Percentiles rank a stretch among this genome's conserved stretches.
phyloP scores from a whole-genome alignment of 2,888 invertebrate genomes.

The Platycheirus albimanus region DNA sequence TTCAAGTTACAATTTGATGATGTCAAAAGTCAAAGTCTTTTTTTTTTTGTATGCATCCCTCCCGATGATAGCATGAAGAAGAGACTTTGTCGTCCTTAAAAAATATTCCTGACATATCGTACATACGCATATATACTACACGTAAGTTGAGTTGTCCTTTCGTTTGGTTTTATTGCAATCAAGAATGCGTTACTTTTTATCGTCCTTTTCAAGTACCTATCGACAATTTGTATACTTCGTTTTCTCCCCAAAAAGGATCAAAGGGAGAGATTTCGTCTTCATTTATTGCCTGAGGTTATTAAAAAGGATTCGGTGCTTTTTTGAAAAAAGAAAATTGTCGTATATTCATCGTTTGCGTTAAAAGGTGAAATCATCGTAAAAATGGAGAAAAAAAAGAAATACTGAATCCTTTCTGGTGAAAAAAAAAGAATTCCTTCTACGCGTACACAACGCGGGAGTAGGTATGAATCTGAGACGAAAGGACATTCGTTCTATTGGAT shows the following conservation, averaged over 20 bases:
- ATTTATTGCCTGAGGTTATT: constrained; percentile 72
- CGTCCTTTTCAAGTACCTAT: constrained; percentile 68
- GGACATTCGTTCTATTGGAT: constrained; percentile 62
- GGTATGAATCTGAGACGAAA: constrained; percentile 57
- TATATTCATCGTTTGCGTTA: constrained; percentile 49
- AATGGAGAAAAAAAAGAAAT: constrained; percentile 8
- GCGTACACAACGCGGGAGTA: constrained; percentile 37
- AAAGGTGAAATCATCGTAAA: constrained; percentile 71
- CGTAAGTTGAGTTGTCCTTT: constrained; percentile 5
- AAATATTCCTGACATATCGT: not conserved
- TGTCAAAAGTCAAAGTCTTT: constrained; percentile 61
- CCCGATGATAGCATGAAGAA: constrained; percentile 1
- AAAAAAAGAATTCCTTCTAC: constrained; percentile 10
- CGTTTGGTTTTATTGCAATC: constrained; percentile 68
- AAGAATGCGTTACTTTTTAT: constrained; percentile 74
- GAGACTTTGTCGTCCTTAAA: too few relatives aligned
- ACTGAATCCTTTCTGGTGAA: constrained; percentile 13
- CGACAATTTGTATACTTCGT: constrained; percentile 58
- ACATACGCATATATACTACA: constrained; percentile 3
- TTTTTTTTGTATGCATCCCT: constrained; percentile 10
- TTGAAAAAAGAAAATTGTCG: constrained; percentile 54
- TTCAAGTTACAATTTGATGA: constrained; percentile 64
- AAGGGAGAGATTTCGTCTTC: constrained; percentile 21
- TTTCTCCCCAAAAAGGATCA: not conserved
- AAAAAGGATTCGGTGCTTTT: constrained; percentile 60